A percentile compares a stretch with the other conserved stretches of the same genome.
Evolutionary conservation across 2,888 invertebrate genomes (phyloP).

Genomic region (Zelleria hepariella): DNA sequence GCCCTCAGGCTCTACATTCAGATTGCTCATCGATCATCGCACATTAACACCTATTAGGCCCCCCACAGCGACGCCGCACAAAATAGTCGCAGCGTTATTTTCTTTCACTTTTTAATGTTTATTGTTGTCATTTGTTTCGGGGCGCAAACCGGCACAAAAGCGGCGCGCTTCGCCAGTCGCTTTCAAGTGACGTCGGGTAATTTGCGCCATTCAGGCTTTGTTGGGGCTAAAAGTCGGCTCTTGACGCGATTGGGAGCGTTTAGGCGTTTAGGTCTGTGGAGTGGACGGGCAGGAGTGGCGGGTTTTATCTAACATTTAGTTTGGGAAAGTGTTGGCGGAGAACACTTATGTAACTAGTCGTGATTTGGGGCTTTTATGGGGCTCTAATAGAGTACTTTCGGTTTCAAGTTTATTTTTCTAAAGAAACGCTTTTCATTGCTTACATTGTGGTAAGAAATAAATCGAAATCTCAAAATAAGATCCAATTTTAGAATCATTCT

Average conservation of each 20-base stretch:
- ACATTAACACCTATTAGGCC: slow-evolving; percentile 62
- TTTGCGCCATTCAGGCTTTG: slow-evolving; percentile 65
- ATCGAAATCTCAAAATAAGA: no score
- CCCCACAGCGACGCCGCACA: slow-evolving; percentile 43
- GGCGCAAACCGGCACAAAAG: slow-evolving; percentile 63
- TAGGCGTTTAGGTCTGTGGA: slow-evolving; percentile 56
- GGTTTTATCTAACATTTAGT: slow-evolving; percentile 21
- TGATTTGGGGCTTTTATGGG: no score
- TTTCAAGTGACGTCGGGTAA: slow-evolving; percentile 68
- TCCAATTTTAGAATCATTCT: no score
- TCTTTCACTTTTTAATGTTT: slow-evolving; percentile 60
- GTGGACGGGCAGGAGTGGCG: slow-evolving; percentile 31
- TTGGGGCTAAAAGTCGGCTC: slow-evolving; percentile 63
- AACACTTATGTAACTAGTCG: neutral
- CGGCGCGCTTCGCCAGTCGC: slow-evolving; percentile 58
- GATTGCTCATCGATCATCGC: slow-evolving; percentile 49
- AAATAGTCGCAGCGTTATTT: slow-evolving; percentile 53
- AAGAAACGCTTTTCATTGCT: no score
- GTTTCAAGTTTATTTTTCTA: no score
- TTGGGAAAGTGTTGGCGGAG: neutral
- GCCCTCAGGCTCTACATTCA: slow-evolving; percentile 34
- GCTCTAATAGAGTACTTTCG: no score
- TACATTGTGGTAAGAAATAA: no score
- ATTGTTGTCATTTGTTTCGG: slow-evolving; percentile 69
- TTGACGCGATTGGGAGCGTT: slow-evolving; percentile 67